A percentile compares a stretch with the other conserved stretches of the same genome.
phyloP scores from a whole-genome alignment of 2,797 vertebrate species.

The Denticeps clupeoides region DNA sequence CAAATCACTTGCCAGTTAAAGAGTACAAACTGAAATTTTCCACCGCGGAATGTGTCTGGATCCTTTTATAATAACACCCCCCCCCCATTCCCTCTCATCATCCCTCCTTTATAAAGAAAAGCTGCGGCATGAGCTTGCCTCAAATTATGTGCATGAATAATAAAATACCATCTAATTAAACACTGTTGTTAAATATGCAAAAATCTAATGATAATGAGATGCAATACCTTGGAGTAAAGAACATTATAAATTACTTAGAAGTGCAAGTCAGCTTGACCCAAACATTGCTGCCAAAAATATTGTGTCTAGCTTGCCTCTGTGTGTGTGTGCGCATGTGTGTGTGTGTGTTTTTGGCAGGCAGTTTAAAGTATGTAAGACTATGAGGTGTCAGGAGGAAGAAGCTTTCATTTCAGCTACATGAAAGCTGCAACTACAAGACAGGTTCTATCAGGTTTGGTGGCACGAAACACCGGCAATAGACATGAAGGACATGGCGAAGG shows the following conservation, averaged over 20 bases:
- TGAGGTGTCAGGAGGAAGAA: constrained; percentile 1
- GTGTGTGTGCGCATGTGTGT: constrained; percentile 18
- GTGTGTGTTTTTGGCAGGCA: constrained; percentile 32
- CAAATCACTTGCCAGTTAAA: constrained; percentile 67
- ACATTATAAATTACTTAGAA: constrained; percentile 96
- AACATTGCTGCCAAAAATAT: constrained; percentile 1
- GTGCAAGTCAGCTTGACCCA: constrained; percentile 74
- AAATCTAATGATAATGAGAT: constrained; percentile 99
- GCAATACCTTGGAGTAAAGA: constrained; percentile 95
- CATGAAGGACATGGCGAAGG: background rate
- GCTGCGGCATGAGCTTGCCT: constrained; percentile 71
- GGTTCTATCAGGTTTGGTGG: background rate
- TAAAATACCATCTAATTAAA: constrained; percentile 99
- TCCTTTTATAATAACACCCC: too few relatives aligned
- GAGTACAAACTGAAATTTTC: constrained; percentile 62
- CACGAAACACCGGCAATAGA: background rate
- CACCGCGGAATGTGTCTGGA: constrained; percentile 51
- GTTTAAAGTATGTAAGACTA: constrained; percentile 44
- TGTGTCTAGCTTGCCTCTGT: constrained; percentile 16
- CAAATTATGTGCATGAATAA: constrained; percentile 99
- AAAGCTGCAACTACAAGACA: background rate
- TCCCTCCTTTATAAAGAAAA: constrained; percentile 59
- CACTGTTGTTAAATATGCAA: constrained; percentile 99
- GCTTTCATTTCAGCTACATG: background rate
- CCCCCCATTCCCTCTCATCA: constrained; percentile 39